Base-by-base conservation (phyloP, 2,797 vertebrate species). In the Sparus aurata region DNA sequence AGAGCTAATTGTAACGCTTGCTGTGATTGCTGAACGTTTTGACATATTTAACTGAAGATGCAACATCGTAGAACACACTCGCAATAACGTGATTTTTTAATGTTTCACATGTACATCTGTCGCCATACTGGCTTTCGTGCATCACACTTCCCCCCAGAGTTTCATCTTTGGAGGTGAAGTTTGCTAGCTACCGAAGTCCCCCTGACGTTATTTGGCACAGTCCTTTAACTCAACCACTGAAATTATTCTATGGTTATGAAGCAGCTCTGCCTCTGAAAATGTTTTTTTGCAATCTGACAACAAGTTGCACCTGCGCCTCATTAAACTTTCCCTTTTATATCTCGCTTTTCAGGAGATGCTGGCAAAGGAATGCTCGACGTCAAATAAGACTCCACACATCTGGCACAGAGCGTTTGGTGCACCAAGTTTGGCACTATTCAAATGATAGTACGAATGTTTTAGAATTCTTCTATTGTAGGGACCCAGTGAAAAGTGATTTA, bases 301-400 rank as follows among this genome's bases (percentile, higher is more conserved):
- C 38, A 43, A 76, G 60, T n/a, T 67, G 59, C 70, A 82, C 72
- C 73, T 79, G 76, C 18, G 41, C 57, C 77, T 73, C 81, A 89
- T 91, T 82, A 86, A 81, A 73, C 58, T 43, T 60, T 77, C 63
- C 76, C 76, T 34, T 76, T 89, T 85, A 80, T 81, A 73, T 54
- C 67, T 74, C 18, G 61, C 73, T 69, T 52, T 77, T 77, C 50
- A 79, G 43, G 38, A 54, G 57, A 63, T 57, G 61, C 55, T 86
- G 77, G 72, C 71, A 72, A 50, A 65, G 5, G 49, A 77, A 60
- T 18, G 54, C 15, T 17, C 12, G 13, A 75, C 55, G 63, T 45
- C 55, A 72, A 63, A 74, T n/a, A 25, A 25, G 62, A 72, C 79
- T 72, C 58, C 15, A 70, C 65, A 80, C 66, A 75, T 74, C 69